Percentiles rank a stretch among this genome's conserved stretches.
These are phyloP conservation scores for Chloroceryle aenea DNA, from an alignment of 2,113 vertebrate genomes.

Conservation along the genomic window DNA sequence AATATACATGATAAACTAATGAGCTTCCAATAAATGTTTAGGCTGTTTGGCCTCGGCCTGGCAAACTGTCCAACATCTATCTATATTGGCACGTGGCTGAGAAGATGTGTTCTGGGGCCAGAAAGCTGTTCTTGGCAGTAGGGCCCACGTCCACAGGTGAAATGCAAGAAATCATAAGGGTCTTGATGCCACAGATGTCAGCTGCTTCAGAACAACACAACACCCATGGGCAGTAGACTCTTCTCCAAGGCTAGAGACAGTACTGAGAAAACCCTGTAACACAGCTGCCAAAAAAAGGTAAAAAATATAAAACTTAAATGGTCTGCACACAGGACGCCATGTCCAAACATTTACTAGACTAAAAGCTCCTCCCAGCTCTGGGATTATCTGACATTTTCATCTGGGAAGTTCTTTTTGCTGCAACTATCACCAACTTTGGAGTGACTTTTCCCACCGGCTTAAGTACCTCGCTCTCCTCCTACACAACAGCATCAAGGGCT, in stretches of 20 bases:
- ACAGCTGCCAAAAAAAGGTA: not conserved
- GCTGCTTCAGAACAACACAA: not conserved
- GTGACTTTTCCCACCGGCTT: not conserved
- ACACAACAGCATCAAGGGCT: not conserved
- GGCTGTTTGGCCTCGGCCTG: not conserved
- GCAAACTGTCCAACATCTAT: not conserved
- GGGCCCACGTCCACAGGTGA: not conserved
- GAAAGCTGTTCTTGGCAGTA: not conserved
- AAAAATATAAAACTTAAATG: not conserved
- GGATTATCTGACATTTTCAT: not conserved
- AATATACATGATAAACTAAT: not conserved
- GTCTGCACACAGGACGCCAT: not conserved
- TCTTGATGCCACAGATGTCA: not conserved
- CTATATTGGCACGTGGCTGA: not conserved
- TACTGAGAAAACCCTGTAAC: not conserved
- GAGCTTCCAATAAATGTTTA: slow-evolving; percentile 6
- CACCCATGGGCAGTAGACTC: not conserved
- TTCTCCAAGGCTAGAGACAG: not conserved
- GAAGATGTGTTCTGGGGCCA: not conserved
- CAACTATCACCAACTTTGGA: not conserved
- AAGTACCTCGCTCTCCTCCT: not conserved
- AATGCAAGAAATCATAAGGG: not conserved
- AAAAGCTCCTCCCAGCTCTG: not conserved
- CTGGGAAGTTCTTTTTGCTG: not conserved
- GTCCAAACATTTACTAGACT: not conserved